Base-by-base conservation (phyloP, 2,797 vertebrate species). In the Spondyliosoma cantharus region DNA sequence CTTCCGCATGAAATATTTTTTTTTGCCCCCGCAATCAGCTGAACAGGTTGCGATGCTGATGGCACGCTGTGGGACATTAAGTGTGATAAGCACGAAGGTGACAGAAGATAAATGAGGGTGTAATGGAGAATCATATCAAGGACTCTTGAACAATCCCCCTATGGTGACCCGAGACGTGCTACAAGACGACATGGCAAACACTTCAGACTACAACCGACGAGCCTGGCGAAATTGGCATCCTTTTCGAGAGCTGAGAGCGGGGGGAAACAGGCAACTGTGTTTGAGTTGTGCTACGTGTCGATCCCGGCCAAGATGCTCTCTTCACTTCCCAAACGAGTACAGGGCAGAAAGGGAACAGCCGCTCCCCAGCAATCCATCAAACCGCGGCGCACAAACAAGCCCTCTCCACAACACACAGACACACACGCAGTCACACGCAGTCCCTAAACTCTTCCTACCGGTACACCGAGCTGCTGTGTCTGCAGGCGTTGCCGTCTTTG, bases 401-500 rank as follows among this genome's bases (percentile, higher is more conserved):
- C 37, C 49, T 80, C 53, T 80, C 48, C 62, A 45, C 45, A 66
- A 45, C 45, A 69, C 56, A 67, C 57, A 76, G 37, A 17, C 50
- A 77, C 15, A 5, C 71, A 80, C 9, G 12, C 16, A 42, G 20
- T 58, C 49, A 0, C 64, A 22, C 65, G 32, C 45, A 42, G 27
- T 71, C 74, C 50, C 65, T 49, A 32, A 77, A 74, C 67, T 75
- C 42, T 72, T 66, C 59, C 46, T 22, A 43, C 54, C 22, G 13
- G 59, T 37, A 17, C 60, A 46, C 57, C n/a, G 50, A 81, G 59
- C 57, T 75, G 84, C 82, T 81, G 76, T 69, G 80, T 89, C 87
- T 85, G 74, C 83, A 83, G 86, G 83, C 78, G 50, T 58, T 52
- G 63, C 84, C 63, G 81, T 92, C 84, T 90, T 87, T 81, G 80